phyloP scores from a whole-genome alignment of 2,888 invertebrate genomes.

The Eupithecia tripunctaria region DNA sequence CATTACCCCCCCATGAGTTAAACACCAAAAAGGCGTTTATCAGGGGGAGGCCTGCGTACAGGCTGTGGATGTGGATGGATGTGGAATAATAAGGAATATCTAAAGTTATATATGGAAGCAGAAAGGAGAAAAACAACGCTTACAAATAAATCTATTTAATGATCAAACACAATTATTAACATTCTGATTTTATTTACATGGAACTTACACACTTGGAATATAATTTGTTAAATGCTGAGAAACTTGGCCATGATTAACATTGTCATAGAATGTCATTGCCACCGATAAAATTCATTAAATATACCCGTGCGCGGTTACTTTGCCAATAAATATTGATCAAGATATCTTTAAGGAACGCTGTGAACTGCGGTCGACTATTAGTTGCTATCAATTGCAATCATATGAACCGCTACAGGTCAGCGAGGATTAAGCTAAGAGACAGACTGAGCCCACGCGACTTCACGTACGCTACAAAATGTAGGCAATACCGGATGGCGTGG shows the following conservation, averaged over 20 bases:
- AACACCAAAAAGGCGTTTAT: no score
- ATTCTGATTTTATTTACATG: slow-evolving; percentile 25
- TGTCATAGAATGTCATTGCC: slow-evolving; percentile 5
- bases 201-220: neutral
- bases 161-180: slow-evolving; percentile 5
- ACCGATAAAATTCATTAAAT: neutral
- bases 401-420: neutral
- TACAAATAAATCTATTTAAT: slow-evolving; percentile 3
- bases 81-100: no score
- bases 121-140: no score
- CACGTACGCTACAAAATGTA: neutral
- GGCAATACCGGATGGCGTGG: neutral
- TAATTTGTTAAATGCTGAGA: slow-evolving; percentile 6
- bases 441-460: neutral
- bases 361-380: neutral
- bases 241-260: neutral
- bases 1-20: no score
- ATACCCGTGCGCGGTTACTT: neutral
- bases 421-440: neutral
- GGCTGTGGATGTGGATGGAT: no score
- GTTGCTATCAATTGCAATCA: neutral
- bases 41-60: no score
- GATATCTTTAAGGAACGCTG: neutral
- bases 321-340: neutral
- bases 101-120: no score